Evolutionary conservation across 35 echinoderm and acorn worm species (phyloP).

Genomic region (Stichopus chloronotus): DNA sequence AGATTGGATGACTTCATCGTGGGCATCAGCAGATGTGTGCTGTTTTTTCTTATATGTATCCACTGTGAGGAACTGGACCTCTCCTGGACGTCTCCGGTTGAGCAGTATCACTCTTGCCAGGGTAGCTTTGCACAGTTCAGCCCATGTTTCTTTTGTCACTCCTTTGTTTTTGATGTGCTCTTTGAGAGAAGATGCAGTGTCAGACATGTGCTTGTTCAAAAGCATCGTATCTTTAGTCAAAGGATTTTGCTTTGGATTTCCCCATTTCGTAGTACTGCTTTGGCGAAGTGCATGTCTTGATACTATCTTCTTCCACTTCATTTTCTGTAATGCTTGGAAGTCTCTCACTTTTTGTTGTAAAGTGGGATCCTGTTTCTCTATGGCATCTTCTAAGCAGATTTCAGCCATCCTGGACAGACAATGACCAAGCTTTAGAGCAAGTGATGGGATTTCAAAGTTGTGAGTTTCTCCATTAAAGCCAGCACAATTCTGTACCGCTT

Average conservation of each 20-base stretch:
- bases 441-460: slow-evolving; percentile 11
- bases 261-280: slow-evolving; percentile 15
- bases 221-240: slow-evolving; percentile 55
- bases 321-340: background rate
- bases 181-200: background rate
- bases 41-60: slow-evolving; percentile 8
- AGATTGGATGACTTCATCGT: slow-evolving; percentile 41
- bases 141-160: background rate
- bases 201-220: slow-evolving; percentile 19
- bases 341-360: background rate
- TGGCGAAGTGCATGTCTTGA: slow-evolving; percentile 38
- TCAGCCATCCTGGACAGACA: background rate
- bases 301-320: background rate
- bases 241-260: slow-evolving; percentile 38
- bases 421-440: slow-evolving; percentile 29
- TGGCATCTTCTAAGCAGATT: background rate
- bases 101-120: slow-evolving; percentile 51
- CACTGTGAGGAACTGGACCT: slow-evolving; percentile 45
- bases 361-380: background rate
- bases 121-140: slow-evolving; percentile 17
- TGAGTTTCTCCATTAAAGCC: background rate
- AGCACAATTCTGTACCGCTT: background rate
- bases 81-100: slow-evolving; percentile 52
- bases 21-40: background rate
- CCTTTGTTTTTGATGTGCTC: slow-evolving; percentile 10